Percentiles rank a stretch among this genome's conserved stretches.
phyloP scores from a whole-genome alignment of 2,888 invertebrate species.

The Cantharis rufa region DNA sequence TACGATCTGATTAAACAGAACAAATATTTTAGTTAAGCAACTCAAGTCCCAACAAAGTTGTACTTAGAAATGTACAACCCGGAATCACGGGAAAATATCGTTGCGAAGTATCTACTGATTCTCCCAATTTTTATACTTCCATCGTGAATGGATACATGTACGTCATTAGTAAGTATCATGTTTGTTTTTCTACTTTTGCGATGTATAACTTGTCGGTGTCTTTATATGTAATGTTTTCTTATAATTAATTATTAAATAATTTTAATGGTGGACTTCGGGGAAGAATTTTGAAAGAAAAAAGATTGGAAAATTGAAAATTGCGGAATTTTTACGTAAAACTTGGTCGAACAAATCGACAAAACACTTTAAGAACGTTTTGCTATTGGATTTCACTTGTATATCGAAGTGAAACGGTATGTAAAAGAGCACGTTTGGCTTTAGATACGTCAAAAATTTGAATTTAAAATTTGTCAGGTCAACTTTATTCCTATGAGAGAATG shows the following conservation, averaged over 20 bases:
- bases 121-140: slow-evolving; percentile 72
- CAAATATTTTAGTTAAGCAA: slow-evolving; percentile 61
- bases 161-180: slow-evolving; percentile 69
- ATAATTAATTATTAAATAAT: neutral
- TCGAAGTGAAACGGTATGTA: neutral
- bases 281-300: neutral
- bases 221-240: neutral
- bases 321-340: neutral
- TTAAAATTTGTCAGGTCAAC: slow-evolving; percentile 14
- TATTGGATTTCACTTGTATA: neutral
- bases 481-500: slow-evolving; percentile 14
- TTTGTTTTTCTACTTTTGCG: neutral
- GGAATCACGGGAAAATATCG: slow-evolving; percentile 74
- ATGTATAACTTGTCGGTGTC: neutral
- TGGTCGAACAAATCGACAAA: neutral
- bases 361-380: neutral
- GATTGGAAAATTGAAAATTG: neutral
- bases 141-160: slow-evolving; percentile 70
- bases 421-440: slow-evolving; percentile 4
- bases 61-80: slow-evolving; percentile 70
- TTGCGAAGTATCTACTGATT: slow-evolving; percentile 77
- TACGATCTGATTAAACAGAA: slow-evolving; percentile 2
- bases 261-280: neutral
- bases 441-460: slow-evolving; percentile 15
- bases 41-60: slow-evolving; percentile 67